A percentile compares a stretch with the other conserved stretches of the same genome.
Evolutionary conservation across 37 sponge, comb jelly and placozoan genomes (phyloP).

Genomic region (Hexactinellida sp.): DNA sequence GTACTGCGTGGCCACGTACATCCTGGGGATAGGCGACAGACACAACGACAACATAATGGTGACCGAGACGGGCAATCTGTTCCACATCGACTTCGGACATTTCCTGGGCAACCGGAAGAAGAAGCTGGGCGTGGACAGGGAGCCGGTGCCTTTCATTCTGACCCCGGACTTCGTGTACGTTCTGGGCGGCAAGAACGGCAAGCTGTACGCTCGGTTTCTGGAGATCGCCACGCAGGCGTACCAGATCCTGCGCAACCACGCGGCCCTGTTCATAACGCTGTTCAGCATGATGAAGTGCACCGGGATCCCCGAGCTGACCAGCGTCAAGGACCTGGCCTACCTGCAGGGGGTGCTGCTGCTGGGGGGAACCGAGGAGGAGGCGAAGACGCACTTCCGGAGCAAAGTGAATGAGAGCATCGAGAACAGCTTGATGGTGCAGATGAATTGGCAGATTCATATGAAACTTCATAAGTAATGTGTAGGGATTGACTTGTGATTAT

Average conservation of each 20-base stretch:
- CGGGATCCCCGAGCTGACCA: constrained; percentile 71
- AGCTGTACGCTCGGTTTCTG: constrained; percentile 50
- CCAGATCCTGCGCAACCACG: constrained; percentile 50
- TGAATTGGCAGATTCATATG: constrained; percentile 55
- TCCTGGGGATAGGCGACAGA: constrained; percentile 82
- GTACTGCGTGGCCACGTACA: constrained; percentile 85
- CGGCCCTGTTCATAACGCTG: constrained; percentile 70
- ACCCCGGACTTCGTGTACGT: constrained; percentile 86
- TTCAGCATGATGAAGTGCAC: constrained; percentile 76
- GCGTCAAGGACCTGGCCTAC: constrained; percentile 65
- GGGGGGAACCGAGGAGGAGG: constrained; percentile 36
- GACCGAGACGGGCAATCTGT: constrained; percentile 71
- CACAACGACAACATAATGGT: constrained; percentile 96
- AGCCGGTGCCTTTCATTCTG: constrained; percentile 86
- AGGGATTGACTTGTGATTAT: no score
- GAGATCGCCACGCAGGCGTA: constrained; percentile 57
- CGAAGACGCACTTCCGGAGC: constrained; percentile 47
- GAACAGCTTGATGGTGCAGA: constrained; percentile 60
- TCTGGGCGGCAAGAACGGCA: constrained; percentile 77
- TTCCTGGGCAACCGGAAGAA: constrained; percentile 87
- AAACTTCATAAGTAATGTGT: background rate
- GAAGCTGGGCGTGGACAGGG: constrained; percentile 70
- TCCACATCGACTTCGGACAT: constrained; percentile 98
- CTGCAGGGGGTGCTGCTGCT: constrained; percentile 51
- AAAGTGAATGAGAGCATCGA: constrained; percentile 55